Percentiles rank a stretch among this genome's conserved stretches.
Conservation (phyloP, 1,140 invertebrate genomes). For the Helicoverpa armigera region DNA sequence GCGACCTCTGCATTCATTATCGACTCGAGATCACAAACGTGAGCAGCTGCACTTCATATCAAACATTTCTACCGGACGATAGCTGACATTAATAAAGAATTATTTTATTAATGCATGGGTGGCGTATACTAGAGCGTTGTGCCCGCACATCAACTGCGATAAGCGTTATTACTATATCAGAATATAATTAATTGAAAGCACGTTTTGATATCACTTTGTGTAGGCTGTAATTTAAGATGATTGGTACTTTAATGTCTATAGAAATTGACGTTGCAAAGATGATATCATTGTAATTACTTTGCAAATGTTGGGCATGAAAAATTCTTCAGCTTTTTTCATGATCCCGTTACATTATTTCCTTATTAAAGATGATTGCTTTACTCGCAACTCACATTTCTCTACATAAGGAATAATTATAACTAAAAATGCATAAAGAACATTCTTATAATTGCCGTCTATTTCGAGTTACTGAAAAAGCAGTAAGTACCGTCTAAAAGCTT, state of each 20-base stretch:
- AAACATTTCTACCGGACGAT: conserved; percentile 31
- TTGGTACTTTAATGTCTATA: not conserved
- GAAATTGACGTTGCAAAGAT: not conserved
- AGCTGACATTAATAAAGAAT: conserved; percentile 21
- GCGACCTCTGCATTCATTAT: conserved; percentile 81
- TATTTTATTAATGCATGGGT: conserved; percentile 24
- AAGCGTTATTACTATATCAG: conserved; percentile 28
- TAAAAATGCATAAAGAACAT: conserved; percentile 10
- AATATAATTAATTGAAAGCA: conserved; percentile 37
- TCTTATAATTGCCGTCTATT: conserved; percentile 36
- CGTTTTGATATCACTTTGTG: not conserved
- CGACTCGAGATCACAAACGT: conserved; percentile 67
- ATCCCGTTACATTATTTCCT: conserved; percentile 12
- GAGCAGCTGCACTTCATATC: conserved; percentile 44
- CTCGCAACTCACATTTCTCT: not conserved
- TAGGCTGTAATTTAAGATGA: not conserved
- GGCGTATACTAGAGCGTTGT: conserved; percentile 24
- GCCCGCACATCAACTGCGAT: conserved; percentile 21
- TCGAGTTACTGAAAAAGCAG: conserved; percentile 33
- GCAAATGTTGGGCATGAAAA: not conserved
- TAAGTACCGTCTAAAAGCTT: conserved; percentile 41
- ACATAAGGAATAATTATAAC: conserved; percentile 20
- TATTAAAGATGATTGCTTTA: not conserved
- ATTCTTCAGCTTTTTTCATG: conserved; percentile 2
- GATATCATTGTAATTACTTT: not conserved